phyloP scores from a whole-genome alignment of 92 coral and sea anemone genomes.

The Porites evermanni region DNA sequence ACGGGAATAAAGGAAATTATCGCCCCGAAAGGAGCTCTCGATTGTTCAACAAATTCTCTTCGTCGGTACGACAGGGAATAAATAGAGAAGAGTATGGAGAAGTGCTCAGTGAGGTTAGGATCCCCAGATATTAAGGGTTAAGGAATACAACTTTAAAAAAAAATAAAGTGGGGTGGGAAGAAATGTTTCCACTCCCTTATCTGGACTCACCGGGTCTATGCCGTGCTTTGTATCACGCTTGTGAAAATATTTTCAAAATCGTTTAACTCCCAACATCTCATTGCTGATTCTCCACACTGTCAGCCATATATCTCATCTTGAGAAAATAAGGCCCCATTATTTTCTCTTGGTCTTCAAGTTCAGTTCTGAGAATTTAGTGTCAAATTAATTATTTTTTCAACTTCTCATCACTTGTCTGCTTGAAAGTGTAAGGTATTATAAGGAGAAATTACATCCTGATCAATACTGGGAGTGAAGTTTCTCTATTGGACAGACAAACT shows the following conservation, averaged over 20 bases:
- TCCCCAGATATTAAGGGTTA: not conserved
- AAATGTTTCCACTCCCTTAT: not conserved
- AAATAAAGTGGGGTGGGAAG: not conserved
- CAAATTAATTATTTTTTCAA: not conserved
- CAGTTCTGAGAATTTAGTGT: not conserved
- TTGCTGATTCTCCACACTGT: not conserved
- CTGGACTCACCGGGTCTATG: not conserved
- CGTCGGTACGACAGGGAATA: too few species aligned
- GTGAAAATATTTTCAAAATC: not conserved
- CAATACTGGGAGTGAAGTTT: too few species aligned
- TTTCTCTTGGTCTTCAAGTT: not conserved
- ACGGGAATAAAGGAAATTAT: not conserved
- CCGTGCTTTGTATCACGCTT: not conserved
- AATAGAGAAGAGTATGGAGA: not conserved
- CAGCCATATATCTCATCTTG: not conserved
- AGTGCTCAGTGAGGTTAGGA: not conserved
- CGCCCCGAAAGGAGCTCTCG: constrained; percentile 6
- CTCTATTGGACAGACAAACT: too few species aligned
- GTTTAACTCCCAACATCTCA: not conserved
- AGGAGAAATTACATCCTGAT: too few species aligned
- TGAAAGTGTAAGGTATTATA: not conserved
- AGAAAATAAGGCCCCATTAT: too few species aligned
- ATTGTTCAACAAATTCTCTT: not conserved
- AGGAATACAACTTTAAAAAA: not conserved
- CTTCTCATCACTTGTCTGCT: not conserved